Evolutionary conservation across 1,140 invertebrate species (phyloP).

Genomic region (Xylocopa sonorina): DNA sequence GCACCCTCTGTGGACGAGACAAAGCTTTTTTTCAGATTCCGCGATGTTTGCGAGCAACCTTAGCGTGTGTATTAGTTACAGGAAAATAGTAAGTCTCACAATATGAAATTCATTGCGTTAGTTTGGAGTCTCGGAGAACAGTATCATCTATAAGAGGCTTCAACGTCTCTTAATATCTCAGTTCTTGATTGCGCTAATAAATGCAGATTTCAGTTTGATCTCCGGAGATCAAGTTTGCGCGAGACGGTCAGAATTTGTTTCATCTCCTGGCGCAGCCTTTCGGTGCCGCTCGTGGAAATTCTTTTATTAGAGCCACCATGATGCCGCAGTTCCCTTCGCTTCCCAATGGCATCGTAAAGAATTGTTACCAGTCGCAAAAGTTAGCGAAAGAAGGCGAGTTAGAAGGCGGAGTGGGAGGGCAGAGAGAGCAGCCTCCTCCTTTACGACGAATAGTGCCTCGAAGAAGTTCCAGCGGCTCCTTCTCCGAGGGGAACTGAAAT

Average conservation of each 20-base stretch:
- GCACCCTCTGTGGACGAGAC: no score
- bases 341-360: conserved; percentile 66
- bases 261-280: conserved; percentile 28
- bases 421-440: conserved; percentile 27
- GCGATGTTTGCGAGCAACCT: no score
- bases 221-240: conserved; percentile 1
- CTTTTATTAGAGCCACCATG: conserved; percentile 59
- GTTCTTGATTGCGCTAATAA: neutral
- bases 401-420: neutral
- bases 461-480: conserved; percentile 72
- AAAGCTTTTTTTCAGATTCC: no score
- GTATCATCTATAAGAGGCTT: no score
- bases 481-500: conserved; percentile 73
- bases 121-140: no score
- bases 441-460: conserved; percentile 57
- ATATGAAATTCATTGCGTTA: no score
- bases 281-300: conserved; percentile 49
- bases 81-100: no score
- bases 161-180: neutral
- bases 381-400: conserved; percentile 55
- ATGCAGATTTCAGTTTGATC: neutral
- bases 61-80: no score
- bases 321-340: conserved; percentile 61
- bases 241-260: conserved; percentile 25
- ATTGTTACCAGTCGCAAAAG: conserved; percentile 60